A percentile compares a stretch with the other conserved stretches of the same genome.
Conservation (phyloP, 2,797 vertebrate genomes). For the Euphonia xanthogaster region DNA sequence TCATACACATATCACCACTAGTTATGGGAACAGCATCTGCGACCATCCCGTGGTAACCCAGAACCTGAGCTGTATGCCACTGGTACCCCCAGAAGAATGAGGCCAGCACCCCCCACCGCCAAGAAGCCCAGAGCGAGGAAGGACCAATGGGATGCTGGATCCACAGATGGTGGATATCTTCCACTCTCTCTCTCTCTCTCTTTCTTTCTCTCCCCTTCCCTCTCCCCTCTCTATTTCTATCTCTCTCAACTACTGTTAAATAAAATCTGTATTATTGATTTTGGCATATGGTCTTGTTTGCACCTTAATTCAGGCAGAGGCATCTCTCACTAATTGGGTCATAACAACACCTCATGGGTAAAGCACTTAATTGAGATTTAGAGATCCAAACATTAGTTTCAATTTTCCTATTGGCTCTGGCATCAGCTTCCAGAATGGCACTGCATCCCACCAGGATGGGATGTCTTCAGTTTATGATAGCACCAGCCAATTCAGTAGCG, state of each 20-base stretch:
- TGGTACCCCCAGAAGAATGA: neutral
- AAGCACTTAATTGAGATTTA: neutral
- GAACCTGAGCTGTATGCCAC: neutral
- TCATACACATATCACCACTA: neutral
- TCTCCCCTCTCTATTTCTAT: neutral
- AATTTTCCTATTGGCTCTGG: neutral
- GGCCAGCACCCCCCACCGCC: neutral
- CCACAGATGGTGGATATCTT: neutral
- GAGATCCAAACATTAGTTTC: neutral
- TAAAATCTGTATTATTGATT: neutral
- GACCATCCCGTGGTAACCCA: neutral
- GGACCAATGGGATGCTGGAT: neutral
- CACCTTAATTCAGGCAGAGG: neutral
- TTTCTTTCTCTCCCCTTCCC: too few species aligned
- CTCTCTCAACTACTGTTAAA: neutral
- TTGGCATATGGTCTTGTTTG: neutral
- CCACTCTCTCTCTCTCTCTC: too few species aligned
- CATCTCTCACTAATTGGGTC: neutral
- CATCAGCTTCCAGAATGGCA: neutral
- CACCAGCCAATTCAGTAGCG: neutral
- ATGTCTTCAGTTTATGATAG: neutral
- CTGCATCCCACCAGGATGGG: neutral
- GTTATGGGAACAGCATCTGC: neutral
- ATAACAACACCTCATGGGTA: neutral
- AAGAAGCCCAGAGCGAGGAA: neutral